Conservation (phyloP, 2,797 vertebrate species). For the Threskiornis aethiopicus region DNA sequence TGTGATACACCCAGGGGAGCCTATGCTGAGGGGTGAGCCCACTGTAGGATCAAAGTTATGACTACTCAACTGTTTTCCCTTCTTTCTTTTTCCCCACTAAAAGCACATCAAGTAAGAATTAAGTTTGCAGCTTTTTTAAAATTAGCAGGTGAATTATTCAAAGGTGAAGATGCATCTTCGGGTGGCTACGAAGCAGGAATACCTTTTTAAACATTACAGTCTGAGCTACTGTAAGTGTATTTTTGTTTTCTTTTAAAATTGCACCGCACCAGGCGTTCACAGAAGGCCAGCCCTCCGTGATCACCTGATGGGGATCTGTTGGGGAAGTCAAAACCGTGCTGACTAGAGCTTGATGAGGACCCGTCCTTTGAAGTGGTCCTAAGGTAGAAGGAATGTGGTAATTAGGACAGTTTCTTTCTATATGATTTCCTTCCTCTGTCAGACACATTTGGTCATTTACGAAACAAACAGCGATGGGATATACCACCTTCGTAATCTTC, state of each 20-base stretch:
- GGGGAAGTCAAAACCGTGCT: background rate
- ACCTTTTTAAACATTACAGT: accelerated
- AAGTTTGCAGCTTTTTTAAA: background rate
- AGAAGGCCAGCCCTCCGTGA: background rate
- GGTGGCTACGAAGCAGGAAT: background rate
- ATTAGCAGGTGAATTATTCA: background rate
- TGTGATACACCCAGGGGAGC: background rate
- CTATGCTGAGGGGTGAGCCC: background rate
- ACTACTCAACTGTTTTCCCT: background rate
- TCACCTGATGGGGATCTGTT: background rate
- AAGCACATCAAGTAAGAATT: background rate
- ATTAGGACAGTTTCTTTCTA: background rate
- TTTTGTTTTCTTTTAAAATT: background rate
- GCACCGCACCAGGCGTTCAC: background rate
- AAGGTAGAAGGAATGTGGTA: background rate
- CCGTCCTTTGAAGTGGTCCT: background rate
- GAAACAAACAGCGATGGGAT: background rate
- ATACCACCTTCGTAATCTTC: background rate
- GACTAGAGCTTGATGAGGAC: background rate
- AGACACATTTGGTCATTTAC: background rate
- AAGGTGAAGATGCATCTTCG: background rate
- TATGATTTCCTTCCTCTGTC: background rate
- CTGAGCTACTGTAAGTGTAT: background rate
- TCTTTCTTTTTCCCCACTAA: background rate
- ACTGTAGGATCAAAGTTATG: background rate